A percentile compares a stretch with the other conserved stretches of the same genome.
phyloP scores from a whole-genome alignment of 2,888 invertebrate genomes.

The Apeira syringaria region DNA sequence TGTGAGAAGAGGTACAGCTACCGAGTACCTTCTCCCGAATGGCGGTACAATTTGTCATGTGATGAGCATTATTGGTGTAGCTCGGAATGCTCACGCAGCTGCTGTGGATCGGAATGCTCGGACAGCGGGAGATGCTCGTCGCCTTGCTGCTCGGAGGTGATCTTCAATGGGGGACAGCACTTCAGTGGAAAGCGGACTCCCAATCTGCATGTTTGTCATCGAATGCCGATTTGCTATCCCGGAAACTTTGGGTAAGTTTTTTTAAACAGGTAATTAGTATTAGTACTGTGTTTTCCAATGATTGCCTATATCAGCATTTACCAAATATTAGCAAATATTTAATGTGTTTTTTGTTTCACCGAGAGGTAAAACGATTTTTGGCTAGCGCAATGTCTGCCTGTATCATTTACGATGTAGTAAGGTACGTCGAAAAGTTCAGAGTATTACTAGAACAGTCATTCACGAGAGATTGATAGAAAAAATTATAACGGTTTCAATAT shows the following conservation, averaged over 20 bases:
- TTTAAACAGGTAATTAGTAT: no score
- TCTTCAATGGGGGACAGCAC: conserved; percentile 79
- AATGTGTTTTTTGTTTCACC: no score
- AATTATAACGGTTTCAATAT: no score
- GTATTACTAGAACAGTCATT: no score
- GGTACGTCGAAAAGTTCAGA: no score
- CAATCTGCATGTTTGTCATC: conserved; percentile 57
- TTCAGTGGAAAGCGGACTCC: conserved; percentile 61
- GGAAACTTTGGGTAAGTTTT: conserved; percentile 73
- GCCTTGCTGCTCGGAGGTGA: conserved; percentile 79
- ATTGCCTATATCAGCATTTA: no score
- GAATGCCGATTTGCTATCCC: conserved; percentile 65
- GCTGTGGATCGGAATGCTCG: conserved; percentile 62
- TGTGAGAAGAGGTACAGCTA: conserved; percentile 57
- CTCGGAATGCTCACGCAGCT: conserved; percentile 57
- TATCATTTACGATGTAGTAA: no score
- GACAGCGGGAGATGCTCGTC: conserved; percentile 76
- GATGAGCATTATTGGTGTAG: conserved; percentile 61
- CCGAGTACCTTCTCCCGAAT: conserved; percentile 56
- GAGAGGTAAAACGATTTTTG: no score
- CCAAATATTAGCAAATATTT: no score
- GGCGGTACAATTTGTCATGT: conserved; percentile 60
- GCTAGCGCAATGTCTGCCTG: no score
- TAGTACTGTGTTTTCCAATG: no score
- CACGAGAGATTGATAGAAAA: no score